Base-by-base conservation (phyloP, 2,888 invertebrate genomes). In the Meloe dianella region DNA sequence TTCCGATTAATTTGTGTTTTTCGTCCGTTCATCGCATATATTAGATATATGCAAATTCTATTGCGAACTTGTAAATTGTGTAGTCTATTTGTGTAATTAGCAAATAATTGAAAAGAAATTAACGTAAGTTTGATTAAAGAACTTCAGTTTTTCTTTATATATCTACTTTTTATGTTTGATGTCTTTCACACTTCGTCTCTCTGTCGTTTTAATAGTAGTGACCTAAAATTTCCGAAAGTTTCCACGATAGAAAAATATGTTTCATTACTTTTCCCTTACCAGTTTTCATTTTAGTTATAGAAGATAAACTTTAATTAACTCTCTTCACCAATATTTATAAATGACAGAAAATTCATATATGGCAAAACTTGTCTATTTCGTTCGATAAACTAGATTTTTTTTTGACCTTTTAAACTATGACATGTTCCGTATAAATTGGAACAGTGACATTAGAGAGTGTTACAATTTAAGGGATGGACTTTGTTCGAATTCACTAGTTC, bases 221-320 rank as follows among this genome's bases (percentile, higher is more conserved):
- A 3, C 47, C 17, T 17, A 47, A 1, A 47, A 47, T 20, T 47
- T 47, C 4, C 5, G 9, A 9, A 47, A 47, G 8, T 47, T 47
- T 22, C 20, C 10, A 7, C 3, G 8, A 3, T 20, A 9, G 47
- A 47, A 47, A 60, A 60, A 61, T 54, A 61, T 61, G 61, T 47
- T 47, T 20, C 20, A 10, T 20, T 20, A 20, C 20, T 47, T 47
- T 47, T 47, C 12, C 20, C 9, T 47, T 20, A 32, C 12, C n/a
- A 41, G n/a, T 41, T 41, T 35, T n/a, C 51, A 41, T 47, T 41
- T 5, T 47, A 41, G n/a, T 47, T 41, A 29, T 61, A 27, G 54
- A 27, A 3, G 30, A 61, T 61, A 54, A 61, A 27, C 54, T 14
- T 27, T 54, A 58, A 56, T 61, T 61, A 61, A 61, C 54, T 54